A percentile compares a stretch with the other conserved stretches of the same genome.
phyloP scores from a whole-genome alignment of 1,140 invertebrate genomes.

The Frieseomelitta varia region DNA sequence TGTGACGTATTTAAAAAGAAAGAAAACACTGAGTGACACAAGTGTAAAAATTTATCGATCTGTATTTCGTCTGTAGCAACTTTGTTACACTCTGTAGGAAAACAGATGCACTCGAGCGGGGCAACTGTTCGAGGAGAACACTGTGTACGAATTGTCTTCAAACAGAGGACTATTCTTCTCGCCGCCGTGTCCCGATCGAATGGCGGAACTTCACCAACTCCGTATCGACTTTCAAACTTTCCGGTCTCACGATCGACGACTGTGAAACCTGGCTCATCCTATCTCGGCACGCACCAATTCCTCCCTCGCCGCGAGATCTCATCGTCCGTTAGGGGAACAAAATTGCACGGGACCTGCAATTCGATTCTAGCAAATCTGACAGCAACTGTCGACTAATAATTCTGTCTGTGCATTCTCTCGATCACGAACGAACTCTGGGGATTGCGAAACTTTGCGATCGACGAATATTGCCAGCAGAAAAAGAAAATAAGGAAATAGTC shows the following conservation, averaged over 20 bases:
- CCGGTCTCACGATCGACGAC: not conserved
- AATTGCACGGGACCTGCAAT: not conserved
- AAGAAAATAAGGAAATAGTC: not conserved
- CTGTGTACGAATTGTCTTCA: slow-evolving; percentile 19
- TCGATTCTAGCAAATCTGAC: not conserved
- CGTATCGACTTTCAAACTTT: slow-evolving; percentile 5
- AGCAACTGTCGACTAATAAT: not conserved
- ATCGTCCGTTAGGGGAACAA: slow-evolving; percentile 10
- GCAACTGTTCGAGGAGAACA: slow-evolving; percentile 18
- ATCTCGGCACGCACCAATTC: slow-evolving; percentile 46
- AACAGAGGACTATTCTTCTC: slow-evolving; percentile 2
- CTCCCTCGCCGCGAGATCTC: slow-evolving; percentile 19
- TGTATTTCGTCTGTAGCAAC: not conserved
- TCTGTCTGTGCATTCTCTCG: too few species aligned
- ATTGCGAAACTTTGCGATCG: too few species aligned
- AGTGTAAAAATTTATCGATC: not conserved
- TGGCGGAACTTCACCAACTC: not conserved
- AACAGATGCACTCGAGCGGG: not conserved
- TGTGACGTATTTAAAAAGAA: too few species aligned
- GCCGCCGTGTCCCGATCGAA: not conserved
- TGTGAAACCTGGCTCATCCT: slow-evolving; percentile 16
- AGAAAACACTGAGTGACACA: too few species aligned
- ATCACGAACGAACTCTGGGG: too few species aligned
- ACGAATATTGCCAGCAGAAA: too few species aligned
- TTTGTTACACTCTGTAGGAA: not conserved